Base-by-base conservation (phyloP, 2,797 vertebrate genomes). In the Morelia viridis region DNA sequence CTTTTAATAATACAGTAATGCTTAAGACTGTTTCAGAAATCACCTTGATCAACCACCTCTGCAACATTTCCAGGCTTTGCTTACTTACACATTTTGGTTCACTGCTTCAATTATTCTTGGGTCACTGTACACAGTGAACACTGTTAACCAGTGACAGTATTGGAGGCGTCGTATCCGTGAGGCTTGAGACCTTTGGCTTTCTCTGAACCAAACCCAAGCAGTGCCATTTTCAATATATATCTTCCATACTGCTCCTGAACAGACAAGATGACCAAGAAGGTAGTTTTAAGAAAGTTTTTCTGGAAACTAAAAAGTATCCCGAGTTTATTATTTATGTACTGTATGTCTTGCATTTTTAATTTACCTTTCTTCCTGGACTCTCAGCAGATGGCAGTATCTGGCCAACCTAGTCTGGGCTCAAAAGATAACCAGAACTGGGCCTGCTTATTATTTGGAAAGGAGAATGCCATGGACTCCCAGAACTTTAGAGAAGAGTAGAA, bases 1-100 rank as follows among this genome's bases (percentile, higher is more conserved):
- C 90, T 94, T 96, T 94, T 92, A 89, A 94, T 92, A 89, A 89
- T 17, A 6, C 0, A 15, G 76, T 84, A 89, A 50, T 24, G 5
- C 11, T 46, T 56, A 80, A 53, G 17, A 87, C 60, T 28, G 26
- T 89, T 76, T 89, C 88, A 41, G 68, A 68, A 89, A 58, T 58
- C 24, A 19, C 85, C 35, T 87, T 57, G 87, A 61, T 53, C 84
- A 91, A 76, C 4, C 22, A 41, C 7, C 31, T 57, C n/a, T 80
- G 41, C 41, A 80, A 76, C 24, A 15, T 60, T 91, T 87, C 56
- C 8, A 89, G 13, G 2, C 26, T 17, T 50, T 28, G 26, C 57
- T 83, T 61, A 65, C 68, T 46, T 58, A 88, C 71, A 13, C 2
- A 35, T 24, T 57, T 46, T 4, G 61, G 7, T 61, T 87, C 41